A percentile compares a stretch with the other conserved stretches of the same genome.
These are phyloP conservation scores for Chalcis sispes DNA, from an alignment of 2,888 invertebrate genomes.

Conservation along the genomic window DNA sequence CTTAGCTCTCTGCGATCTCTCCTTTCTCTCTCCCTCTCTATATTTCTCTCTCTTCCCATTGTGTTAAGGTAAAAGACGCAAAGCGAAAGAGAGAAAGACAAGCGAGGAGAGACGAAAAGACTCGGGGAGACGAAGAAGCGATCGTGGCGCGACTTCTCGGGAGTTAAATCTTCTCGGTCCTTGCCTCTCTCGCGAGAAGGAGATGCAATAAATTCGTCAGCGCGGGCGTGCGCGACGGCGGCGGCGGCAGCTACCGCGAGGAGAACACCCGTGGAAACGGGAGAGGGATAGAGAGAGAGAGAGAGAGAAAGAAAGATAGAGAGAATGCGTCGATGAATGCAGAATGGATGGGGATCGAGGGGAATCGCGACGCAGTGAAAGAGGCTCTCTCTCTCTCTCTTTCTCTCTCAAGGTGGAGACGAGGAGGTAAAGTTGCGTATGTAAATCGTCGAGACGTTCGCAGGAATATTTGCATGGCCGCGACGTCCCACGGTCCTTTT, in stretches of 20 bases:
- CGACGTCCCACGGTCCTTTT: conserved; percentile 63
- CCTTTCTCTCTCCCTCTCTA: conserved; percentile 5
- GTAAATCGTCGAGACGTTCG: conserved; percentile 65
- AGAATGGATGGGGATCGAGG: conserved; percentile 66
- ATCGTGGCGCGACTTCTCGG: conserved; percentile 47
- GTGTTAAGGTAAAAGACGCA: conserved; percentile 10
- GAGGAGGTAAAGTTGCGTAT: conserved; percentile 65
- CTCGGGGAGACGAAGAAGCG: no score
- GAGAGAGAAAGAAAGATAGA: conserved; percentile 64
- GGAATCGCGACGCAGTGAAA: conserved; percentile 60
- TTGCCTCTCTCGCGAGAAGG: no score
- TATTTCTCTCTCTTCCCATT: conserved; percentile 17
- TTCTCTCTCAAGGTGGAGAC: conserved; percentile 41
- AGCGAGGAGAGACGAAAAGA: background rate
- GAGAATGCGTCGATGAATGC: conserved; percentile 71
- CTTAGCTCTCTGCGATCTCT: background rate
- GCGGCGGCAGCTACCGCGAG: conserved; percentile 60
- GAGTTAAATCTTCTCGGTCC: conserved; percentile 62
- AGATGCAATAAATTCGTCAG: conserved; percentile 73
- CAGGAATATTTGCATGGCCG: conserved; percentile 62
- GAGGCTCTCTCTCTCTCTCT: conserved; percentile 50
- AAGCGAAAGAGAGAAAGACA: background rate
- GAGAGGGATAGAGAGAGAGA: conserved; percentile 61
- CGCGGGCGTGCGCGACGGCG: conserved; percentile 55
- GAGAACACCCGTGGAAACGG: conserved; percentile 58